These are phyloP conservation scores for Strigops habroptila DNA, from an alignment of 2,113 vertebrate species.

Conservation along the genomic window DNA sequence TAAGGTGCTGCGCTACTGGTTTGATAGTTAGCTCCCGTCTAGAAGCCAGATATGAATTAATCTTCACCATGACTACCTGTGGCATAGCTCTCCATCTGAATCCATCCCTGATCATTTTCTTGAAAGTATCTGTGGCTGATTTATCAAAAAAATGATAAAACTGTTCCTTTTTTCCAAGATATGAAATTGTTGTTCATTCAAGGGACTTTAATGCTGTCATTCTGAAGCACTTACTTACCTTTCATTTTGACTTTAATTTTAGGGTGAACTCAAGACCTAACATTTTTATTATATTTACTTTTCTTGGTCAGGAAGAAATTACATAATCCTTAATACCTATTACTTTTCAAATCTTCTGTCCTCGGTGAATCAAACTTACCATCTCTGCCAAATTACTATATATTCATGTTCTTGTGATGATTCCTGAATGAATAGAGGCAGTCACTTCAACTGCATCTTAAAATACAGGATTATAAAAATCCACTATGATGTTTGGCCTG, in stretches of 20 bases:
- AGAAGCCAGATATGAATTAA: constrained; percentile 27
- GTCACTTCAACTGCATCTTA: not conserved
- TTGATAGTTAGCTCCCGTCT: not conserved
- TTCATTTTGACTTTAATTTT: not conserved
- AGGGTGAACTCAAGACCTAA: not conserved
- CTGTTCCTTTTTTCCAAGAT: not conserved
- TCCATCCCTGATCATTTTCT: not conserved
- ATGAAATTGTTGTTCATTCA: not conserved
- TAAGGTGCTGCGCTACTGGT: not conserved
- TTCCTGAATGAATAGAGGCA: not conserved
- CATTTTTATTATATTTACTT: not conserved
- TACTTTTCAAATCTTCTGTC: not conserved
- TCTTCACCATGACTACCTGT: constrained; percentile 3
- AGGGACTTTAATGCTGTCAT: not conserved
- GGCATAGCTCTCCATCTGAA: not conserved
- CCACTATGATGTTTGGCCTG: not conserved
- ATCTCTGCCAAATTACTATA: not conserved
- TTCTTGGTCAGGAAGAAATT: not conserved
- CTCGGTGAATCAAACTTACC: not conserved
- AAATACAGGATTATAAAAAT: not conserved
- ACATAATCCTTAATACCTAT: not conserved
- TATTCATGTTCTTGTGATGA: not conserved
- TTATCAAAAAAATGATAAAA: not conserved
- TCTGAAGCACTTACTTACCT: not conserved
- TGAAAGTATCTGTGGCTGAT: not conserved